phyloP scores from a whole-genome alignment of 2,113 vertebrate genomes.

The Chascanopsetta lugubris region DNA sequence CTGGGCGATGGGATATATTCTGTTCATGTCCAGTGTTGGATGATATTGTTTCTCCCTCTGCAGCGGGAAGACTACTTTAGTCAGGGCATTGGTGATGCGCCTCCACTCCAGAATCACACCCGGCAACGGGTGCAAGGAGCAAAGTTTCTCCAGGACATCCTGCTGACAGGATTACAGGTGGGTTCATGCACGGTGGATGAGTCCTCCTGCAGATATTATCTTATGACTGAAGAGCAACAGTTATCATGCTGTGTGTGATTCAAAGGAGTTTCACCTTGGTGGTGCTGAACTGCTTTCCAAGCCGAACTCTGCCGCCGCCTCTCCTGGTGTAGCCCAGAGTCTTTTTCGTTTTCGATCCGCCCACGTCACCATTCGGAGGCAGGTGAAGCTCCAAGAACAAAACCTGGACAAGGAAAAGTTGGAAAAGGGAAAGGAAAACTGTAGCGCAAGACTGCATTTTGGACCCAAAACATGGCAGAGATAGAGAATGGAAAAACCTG shows the following conservation, averaged over 20 bases:
- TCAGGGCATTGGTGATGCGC: conserved; percentile 93
- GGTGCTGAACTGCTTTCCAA: conserved; percentile 91
- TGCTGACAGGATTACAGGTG: conserved; percentile 61
- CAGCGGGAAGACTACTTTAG: conserved; percentile 94
- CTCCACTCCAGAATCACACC: conserved; percentile 95
- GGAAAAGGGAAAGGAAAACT: too few relatives aligned
- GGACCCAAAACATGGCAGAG: background rate
- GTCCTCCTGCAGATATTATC: background rate
- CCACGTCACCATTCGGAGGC: conserved; percentile 88
- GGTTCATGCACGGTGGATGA: background rate
- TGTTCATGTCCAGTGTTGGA: conserved; percentile 88
- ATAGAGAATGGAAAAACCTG: background rate
- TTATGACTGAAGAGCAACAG: background rate
- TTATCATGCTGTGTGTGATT: background rate
- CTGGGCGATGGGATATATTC: conserved; percentile 90
- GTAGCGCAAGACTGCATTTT: too few relatives aligned
- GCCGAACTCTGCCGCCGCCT: conserved; percentile 68
- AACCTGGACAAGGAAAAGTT: conserved; percentile 77
- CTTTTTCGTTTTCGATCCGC: conserved; percentile 85
- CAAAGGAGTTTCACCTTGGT: conserved; percentile 85
- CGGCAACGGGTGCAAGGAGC: conserved; percentile 88
- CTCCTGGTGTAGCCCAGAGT: conserved; percentile 91
- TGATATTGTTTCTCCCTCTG: conserved; percentile 88
- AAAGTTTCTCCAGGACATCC: conserved; percentile 93
- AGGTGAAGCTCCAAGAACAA: conserved; percentile 94